Evolutionary conservation across 1,140 invertebrate species (phyloP), one percentile per base, ranked within the genome.

Genomic region (Drosophila varians): DNA sequence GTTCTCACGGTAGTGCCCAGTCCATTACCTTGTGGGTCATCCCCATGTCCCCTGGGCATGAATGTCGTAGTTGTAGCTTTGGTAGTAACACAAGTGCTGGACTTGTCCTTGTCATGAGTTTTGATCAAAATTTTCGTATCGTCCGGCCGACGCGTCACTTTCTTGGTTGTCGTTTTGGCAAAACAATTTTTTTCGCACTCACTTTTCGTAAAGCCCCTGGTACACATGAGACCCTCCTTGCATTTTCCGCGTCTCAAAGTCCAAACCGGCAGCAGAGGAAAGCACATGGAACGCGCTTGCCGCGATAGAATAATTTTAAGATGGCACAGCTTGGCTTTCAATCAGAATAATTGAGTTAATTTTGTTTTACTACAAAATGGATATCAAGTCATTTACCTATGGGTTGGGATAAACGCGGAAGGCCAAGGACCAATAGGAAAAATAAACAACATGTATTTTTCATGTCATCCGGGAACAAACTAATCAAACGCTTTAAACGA

Each of bases 181-280:
- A 23, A 1, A 8, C 34, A 36, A 9, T 42, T 12, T 8, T 7
- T 25, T 28, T 46, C 1, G 16, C 58, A 72, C n/a, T 77, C 34
- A 0, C 2, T 1, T 5, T 61, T 25, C 3, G 34, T 36, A 9
- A 56, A 74, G 5, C 76, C 76, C 1, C 7, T 5, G 0, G 31
- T 0, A 11, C 75, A 79, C 4, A 49, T 55, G 1, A 21, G 53
- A 0, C 31, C 76, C 49, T 36, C 45, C 3, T 8, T 18, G 11
- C 76, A 79, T 23, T 1, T 31, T 1, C 26, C 62, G 0, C 34
- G 0, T 5, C 14, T 14, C 16, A 45, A 0, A 6, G 64, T 42
- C 76, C 75, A 78, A 9, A 77, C n/a, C 0, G 12, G 4, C 5
- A 3, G 23, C 6, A 74, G 21, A 0, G 76, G 69, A 7, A 36